Base-by-base conservation (phyloP, 2,113 vertebrate genomes). In the Phasianus colchicus region DNA sequence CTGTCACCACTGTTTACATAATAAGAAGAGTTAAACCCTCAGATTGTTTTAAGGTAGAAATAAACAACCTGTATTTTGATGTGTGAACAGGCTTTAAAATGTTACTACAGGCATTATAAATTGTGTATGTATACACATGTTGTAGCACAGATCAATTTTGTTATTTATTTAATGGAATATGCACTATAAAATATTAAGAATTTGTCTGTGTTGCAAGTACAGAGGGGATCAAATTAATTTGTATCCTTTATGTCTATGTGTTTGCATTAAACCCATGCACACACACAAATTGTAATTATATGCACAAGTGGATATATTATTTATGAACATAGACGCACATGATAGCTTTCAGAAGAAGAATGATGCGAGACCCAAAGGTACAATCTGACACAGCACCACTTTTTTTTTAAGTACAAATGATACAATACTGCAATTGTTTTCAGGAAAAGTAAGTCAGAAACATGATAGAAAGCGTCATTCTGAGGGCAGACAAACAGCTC, bases 1-100 rank as follows among this genome's bases (percentile, higher is more conserved):
- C 60, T 76, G n/a, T 91, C 87, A 89, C 80, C 85, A 95, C 79
- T 96, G 91, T 96, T 97, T 94, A 93, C 88, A 94, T 83, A 86
- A 82, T 88, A 86, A 60, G 85, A 85, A 75, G 52, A 94, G 80
- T 87, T 95, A 92, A 95, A 79, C 54, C 58, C 50, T 90, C 86
- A 92, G 85, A 93, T 93, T 77, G 38, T 91, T 95, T 93, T 93
- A 89, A 74, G 60, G 94, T 64, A 95, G 86, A 97, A 95, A 89
- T 96, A 98, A 96, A 93, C 84, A 89, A 93, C 72, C 42, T 85
- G 77, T 83, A 78, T 81, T 83, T 95, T 93, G 76, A 77, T 72
- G 89, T 88, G 86, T 93, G 65, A 93, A 94, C 94, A 92, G 89
- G 67, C 89, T 97, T 91, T 79, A 74, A 97, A 95, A 93, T 70